Percentiles rank a stretch among this genome's conserved stretches.
phyloP scores from a whole-genome alignment of 2,888 invertebrate species.

The Ramazzottius varieornatus region DNA sequence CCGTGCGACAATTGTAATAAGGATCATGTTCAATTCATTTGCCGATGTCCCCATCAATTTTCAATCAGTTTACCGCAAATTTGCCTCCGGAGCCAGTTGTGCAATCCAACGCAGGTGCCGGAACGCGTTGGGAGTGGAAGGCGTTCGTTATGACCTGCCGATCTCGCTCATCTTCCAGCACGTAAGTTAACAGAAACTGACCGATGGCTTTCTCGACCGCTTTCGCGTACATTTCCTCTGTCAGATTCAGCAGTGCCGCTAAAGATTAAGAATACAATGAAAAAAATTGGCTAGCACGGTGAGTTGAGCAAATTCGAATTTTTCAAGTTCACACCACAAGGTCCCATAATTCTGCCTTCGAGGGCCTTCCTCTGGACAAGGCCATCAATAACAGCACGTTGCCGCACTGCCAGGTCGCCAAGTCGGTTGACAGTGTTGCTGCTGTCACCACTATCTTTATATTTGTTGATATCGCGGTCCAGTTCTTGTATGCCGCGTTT shows the following conservation, averaged over 20 bases:
- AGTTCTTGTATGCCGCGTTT: not conserved
- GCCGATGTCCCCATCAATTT: no score
- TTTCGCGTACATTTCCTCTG: not conserved
- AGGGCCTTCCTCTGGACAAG: not conserved
- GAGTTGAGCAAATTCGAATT: not conserved
- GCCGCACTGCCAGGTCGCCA: not conserved
- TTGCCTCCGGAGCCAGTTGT: not conserved
- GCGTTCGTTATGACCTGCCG: not conserved
- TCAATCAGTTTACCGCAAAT: not conserved
- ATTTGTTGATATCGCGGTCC: not conserved
- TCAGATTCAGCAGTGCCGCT: not conserved
- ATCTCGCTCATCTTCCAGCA: not conserved
- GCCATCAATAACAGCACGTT: not conserved
- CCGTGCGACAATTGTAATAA: no score
- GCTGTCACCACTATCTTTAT: not conserved
- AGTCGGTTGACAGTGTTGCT: not conserved
- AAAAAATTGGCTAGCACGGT: no score
- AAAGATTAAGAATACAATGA: not conserved
- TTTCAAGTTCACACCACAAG: not conserved
- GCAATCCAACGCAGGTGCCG: not conserved
- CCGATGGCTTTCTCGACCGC: not conserved
- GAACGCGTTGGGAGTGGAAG: not conserved
- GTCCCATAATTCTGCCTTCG: not conserved
- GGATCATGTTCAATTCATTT: no score
- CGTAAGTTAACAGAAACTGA: not conserved